Base-by-base conservation (phyloP, 30 jellyfish, hydroid and myxozoan species). In the Aurelia sp. region DNA sequence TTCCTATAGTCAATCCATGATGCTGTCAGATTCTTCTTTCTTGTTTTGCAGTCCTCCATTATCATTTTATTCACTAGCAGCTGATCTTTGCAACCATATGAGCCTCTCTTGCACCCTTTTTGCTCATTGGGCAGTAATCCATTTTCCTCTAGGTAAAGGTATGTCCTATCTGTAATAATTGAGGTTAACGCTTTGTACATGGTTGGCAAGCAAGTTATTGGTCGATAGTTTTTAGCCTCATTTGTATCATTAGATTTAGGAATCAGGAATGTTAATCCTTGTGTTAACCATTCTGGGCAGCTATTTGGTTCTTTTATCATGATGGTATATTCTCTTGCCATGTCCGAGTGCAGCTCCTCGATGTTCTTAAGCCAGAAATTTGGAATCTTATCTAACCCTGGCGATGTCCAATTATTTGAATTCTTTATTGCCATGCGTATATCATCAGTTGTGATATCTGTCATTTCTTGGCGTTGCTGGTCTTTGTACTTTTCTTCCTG, bases 151-250 rank as follows among this genome's bases (percentile, higher is more conserved):
- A 27, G 33, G 33, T 27, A 27, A 27, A 27, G 33, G 33, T 27
- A 27, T 27, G 33, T 27, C 33, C 33, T 27, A 27, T 72, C 84
- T 44, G 84, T 72, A 17, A 72, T 41, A 19, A 5, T 50, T 44
- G 84, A 44, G n/a, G 84, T 72, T 21, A 72, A 50, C 40, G 48
- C 44, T 72, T 48, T 72, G 35, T 72, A 72, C 22, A 70, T 72
- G 21, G 84, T 72, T 20, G 84, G 48, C 24, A 72, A 70, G 35
- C 84, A 72, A 17, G 84, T 72, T 33, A 72, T 72, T 41, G 84
- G 84, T 20, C 84, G 38, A 72, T 53, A 72, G 35, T 72, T 27
- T 53, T 72, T 72, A 15, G 84, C 48, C 38, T 44, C 48, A 33
- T 8, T 53, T 8, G 84, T 72, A 17, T 72, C 84, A 18, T 40